Percentiles rank a stretch among this genome's conserved stretches.
phyloP scores from a whole-genome alignment of 2,797 vertebrate genomes.

The Meriones psammophilus region DNA sequence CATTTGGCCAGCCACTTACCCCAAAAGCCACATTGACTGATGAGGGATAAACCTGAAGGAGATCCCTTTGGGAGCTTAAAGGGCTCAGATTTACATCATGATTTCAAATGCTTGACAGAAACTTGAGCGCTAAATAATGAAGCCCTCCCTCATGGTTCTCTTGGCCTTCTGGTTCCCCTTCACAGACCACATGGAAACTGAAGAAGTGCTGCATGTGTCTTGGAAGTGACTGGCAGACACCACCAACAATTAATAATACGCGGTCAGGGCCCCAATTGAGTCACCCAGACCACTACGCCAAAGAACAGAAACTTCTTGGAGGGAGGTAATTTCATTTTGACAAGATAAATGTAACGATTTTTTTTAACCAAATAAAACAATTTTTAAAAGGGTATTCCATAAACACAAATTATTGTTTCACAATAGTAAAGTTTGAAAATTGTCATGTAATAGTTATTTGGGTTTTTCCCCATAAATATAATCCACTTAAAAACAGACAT shows the following conservation, averaged over 20 bases:
- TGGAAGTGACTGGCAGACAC: neutral
- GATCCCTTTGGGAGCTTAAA: slow-evolving; percentile 5
- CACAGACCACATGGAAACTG: neutral
- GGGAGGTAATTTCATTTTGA: slow-evolving; percentile 23
- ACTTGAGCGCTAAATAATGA: neutral
- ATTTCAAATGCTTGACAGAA: slow-evolving; percentile 47
- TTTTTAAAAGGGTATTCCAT: slow-evolving; percentile 22
- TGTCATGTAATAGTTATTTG: neutral
- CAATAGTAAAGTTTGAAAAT: slow-evolving; percentile 1
- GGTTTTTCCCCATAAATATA: slow-evolving; percentile 3
- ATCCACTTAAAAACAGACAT: slow-evolving; percentile 46
- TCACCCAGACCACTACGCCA: neutral
- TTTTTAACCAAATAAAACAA: slow-evolving; percentile 38
- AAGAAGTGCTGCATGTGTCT: neutral
- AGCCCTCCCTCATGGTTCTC: neutral
- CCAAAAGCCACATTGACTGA: neutral
- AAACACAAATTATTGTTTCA: slow-evolving; percentile 58
- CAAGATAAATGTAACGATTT: slow-evolving; percentile 20
- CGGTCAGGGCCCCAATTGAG: neutral
- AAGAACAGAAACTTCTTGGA: slow-evolving; percentile 40
- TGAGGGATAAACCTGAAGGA: neutral
- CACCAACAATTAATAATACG: neutral
- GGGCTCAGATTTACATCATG: neutral
- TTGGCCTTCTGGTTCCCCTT: neutral
- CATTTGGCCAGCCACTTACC: neutral